A percentile compares a stretch with the other conserved stretches of the same genome.
These are phyloP conservation scores for Eupithecia pulchellata DNA, from an alignment of 2,888 invertebrate species.

Conservation along the genomic window DNA sequence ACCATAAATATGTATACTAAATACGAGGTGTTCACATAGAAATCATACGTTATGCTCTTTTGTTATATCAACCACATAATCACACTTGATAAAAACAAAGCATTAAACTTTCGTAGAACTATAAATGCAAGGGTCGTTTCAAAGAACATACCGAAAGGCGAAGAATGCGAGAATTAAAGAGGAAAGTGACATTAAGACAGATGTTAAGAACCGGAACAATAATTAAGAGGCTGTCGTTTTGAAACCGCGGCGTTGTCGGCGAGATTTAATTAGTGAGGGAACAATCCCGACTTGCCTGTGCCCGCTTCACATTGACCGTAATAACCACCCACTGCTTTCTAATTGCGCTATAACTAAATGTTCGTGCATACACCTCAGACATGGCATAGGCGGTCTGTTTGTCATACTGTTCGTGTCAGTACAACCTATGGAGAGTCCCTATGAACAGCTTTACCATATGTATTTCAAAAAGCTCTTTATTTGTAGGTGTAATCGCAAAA, in stretches of 20 bases:
- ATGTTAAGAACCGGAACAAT: conserved; percentile 83
- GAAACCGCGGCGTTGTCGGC: conserved; percentile 78
- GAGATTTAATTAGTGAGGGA: conserved; percentile 84
- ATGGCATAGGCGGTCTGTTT: not conserved
- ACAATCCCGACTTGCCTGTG: conserved; percentile 60
- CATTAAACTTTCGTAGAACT: conserved; percentile 25
- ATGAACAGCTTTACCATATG: not conserved
- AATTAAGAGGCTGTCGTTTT: conserved; percentile 84
- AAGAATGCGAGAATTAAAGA: conserved; percentile 77
- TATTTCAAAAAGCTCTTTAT: not conserved
- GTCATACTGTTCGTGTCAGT: not conserved
- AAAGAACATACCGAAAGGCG: conserved; percentile 59
- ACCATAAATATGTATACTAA: not conserved
- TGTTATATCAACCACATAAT: not conserved
- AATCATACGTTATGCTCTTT: not conserved
- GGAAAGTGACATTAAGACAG: conserved; percentile 82
- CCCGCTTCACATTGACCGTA: conserved; percentile 48
- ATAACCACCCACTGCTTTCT: conserved; percentile 40
- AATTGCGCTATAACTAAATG: conserved; percentile 25
- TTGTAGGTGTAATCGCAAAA: not conserved
- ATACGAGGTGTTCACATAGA: not conserved
- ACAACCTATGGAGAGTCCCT: not conserved
- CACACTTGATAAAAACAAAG: conserved; percentile 14
- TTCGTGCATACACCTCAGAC: not conserved
- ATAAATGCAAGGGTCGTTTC: conserved; percentile 52